phyloP scores from a whole-genome alignment of 2,888 invertebrate genomes.

The Melipona beecheii region DNA sequence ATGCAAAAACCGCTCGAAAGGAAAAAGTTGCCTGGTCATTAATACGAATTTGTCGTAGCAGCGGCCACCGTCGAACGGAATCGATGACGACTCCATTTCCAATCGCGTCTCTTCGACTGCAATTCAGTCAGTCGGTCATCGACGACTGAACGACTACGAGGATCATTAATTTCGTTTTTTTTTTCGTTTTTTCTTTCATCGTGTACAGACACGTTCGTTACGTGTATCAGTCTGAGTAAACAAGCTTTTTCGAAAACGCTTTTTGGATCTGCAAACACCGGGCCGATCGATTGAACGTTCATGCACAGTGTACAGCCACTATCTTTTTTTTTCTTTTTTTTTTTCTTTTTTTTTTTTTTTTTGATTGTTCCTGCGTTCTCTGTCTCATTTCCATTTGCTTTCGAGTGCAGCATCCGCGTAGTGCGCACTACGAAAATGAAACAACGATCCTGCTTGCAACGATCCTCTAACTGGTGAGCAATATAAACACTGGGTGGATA shows the following conservation, averaged over 20 bases:
- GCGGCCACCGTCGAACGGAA: conserved; percentile 57
- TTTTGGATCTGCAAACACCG: neutral
- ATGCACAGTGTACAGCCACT: no score
- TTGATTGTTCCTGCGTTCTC: neutral
- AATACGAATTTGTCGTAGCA: conserved; percentile 80
- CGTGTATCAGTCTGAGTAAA: conserved; percentile 36
- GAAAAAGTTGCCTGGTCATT: conserved; percentile 80
- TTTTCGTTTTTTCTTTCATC: neutral
- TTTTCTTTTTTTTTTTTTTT: neutral
- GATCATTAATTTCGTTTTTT: conserved; percentile 61
- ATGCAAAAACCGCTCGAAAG: conserved; percentile 64
- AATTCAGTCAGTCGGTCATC: conserved; percentile 23
- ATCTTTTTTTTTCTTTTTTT: neutral
- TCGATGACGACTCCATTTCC: conserved; percentile 79
- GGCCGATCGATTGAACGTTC: neutral
- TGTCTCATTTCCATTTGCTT: conserved; percentile 4
- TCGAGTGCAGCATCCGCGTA: neutral
- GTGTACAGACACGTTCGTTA: neutral
- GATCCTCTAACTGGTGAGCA: conserved; percentile 64
- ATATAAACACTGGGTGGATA: conserved; percentile 74
- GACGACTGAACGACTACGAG: conserved; percentile 9
- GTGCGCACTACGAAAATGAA: neutral
- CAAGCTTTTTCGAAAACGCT: conserved; percentile 35
- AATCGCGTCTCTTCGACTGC: conserved; percentile 24
- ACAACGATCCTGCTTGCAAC: neutral